phyloP scores from a whole-genome alignment of 2,113 vertebrate genomes.

The Pelusios castaneus region DNA sequence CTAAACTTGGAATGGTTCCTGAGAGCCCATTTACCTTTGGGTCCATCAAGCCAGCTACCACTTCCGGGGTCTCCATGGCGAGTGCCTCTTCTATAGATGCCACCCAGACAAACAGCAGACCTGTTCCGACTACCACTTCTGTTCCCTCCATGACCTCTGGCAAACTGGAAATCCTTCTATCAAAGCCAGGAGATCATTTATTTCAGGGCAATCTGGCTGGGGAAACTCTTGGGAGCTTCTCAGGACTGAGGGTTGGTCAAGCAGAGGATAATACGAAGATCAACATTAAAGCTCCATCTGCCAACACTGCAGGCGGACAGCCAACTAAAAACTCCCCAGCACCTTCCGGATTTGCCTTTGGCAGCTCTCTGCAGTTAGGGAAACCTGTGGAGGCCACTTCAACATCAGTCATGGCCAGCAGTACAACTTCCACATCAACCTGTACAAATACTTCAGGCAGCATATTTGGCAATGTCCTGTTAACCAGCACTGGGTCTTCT shows the following conservation, averaged over 20 bases:
- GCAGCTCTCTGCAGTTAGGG: constrained; percentile 27
- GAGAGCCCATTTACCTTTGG: constrained; percentile 78
- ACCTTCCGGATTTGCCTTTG: constrained; percentile 75
- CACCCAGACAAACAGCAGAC: constrained; percentile 31
- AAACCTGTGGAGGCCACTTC: constrained; percentile 74
- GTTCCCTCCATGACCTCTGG: constrained; percentile 42
- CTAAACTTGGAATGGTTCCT: constrained; percentile 74
- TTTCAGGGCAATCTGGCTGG: constrained; percentile 76
- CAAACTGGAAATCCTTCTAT: constrained; percentile 72
- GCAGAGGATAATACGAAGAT: constrained; percentile 83
- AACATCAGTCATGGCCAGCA: fast-evolving
- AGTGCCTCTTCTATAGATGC: constrained; percentile 54
- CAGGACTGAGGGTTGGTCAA: constrained; percentile 89
- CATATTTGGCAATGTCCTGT: constrained; percentile 63
- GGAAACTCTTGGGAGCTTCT: constrained; percentile 93
- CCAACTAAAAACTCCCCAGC: constrained; percentile 46
- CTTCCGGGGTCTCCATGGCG: constrained; percentile 32
- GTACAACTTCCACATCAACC: neutral
- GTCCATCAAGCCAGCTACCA: constrained; percentile 58
- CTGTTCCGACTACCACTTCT: constrained; percentile 39
- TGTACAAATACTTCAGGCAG: constrained; percentile 13
- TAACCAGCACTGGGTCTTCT: constrained; percentile 7
- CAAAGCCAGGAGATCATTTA: constrained; percentile 74
- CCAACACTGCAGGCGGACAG: neutral
- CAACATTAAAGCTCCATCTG: constrained; percentile 50